Conservation (phyloP, 2,113 vertebrate genomes). For the Mesocricetus auratus region DNA sequence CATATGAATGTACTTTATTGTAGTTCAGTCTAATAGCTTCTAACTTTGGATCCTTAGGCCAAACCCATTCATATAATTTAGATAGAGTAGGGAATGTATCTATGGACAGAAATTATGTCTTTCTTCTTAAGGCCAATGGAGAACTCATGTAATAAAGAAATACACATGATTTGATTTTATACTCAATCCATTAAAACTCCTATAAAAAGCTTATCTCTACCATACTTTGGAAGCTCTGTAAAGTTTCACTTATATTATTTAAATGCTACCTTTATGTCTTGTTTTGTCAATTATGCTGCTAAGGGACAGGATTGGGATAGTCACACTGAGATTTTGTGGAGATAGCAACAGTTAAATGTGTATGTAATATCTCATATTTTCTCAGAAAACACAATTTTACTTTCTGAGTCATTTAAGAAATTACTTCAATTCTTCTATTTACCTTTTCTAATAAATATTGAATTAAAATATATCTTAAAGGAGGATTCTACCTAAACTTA, state of each 20-base stretch:
- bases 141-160: slow-evolving; percentile 4
- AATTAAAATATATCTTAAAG: background rate
- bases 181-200: background rate
- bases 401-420: background rate
- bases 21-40: background rate
- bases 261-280: slow-evolving; percentile 1
- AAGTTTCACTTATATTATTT: slow-evolving; percentile 13
- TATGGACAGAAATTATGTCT: background rate
- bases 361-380: background rate
- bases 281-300: background rate
- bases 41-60: slow-evolving; percentile 44
- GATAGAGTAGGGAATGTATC: background rate
- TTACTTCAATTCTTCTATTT: background rate
- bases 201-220: background rate
- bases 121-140: slow-evolving; percentile 28
- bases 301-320: background rate
- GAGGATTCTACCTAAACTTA: background rate
- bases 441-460: background rate
- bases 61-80: background rate
- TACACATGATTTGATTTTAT: slow-evolving; percentile 7
- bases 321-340: background rate
- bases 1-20: slow-evolving; percentile 24
- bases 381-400: background rate
- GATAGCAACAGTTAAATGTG: background rate
- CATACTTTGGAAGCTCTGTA: background rate